A percentile compares a stretch with the other conserved stretches of the same genome.
phyloP scores from a whole-genome alignment of 2,888 invertebrate genomes.

The Lepeophtheirus nordmannii region DNA sequence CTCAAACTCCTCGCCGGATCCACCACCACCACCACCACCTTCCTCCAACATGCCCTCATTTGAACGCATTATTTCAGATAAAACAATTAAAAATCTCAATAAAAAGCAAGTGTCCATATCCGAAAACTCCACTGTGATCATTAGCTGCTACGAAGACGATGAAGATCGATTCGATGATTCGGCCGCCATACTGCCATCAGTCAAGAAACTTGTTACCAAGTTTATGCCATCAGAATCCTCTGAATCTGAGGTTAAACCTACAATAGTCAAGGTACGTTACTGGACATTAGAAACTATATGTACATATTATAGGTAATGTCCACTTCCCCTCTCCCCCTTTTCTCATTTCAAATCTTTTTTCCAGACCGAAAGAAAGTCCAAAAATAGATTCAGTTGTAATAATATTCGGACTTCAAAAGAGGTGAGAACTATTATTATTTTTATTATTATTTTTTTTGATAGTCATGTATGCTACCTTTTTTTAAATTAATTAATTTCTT shows the following conservation, averaged over 20 bases:
- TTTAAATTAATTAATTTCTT: neutral
- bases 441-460: neutral
- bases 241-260: neutral
- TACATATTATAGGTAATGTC: too few species aligned
- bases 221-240: constrained; percentile 7
- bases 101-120: constrained; percentile 1
- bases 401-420: neutral
- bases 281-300: too few species aligned
- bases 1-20: neutral
- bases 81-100: neutral
- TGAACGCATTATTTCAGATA: neutral
- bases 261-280: neutral
- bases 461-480: neutral
- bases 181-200: constrained; percentile 7
- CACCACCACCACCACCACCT: neutral
- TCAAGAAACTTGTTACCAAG: constrained; percentile 11
- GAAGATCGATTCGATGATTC: constrained; percentile 3
- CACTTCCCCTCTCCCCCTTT: too few species aligned
- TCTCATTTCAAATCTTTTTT: too few species aligned
- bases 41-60: neutral
- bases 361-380: neutral
- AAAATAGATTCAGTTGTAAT: neutral
- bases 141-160: constrained; percentile 10
- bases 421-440: neutral
- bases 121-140: constrained; percentile 11